Base-by-base conservation (phyloP, 2,888 invertebrate species). In the Bellardia bayeri region DNA sequence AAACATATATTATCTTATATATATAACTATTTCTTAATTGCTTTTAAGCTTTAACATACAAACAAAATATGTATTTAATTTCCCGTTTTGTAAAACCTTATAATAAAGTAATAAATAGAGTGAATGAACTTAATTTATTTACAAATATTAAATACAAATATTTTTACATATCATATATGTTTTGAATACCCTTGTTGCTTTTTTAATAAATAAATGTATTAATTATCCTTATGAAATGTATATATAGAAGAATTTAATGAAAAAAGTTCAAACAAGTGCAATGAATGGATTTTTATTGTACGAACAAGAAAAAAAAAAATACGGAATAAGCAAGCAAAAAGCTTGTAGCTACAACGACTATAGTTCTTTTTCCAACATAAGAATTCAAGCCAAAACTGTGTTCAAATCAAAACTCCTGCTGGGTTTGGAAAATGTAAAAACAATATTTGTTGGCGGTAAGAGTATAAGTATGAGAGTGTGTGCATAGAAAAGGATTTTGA, bases 321-420 rank as follows among this genome's bases (percentile, higher is more conserved):
- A 54, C 14, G 51, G 8, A 14, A 51, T 16, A 54, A 14, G 9
- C n/a, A 16, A 71, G 45, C 42, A 40, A 71, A 83, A 71, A 63
- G 23, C 23, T n/a, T 79, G 33, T 54, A 16, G 42, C 13, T 66
- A 66, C 54, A 71, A 71, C 42, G 16, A 54, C 30, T 37, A 68
- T 61, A 68, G 23, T 58, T 56, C 58, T 23, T 63, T 64, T 61
- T 3, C 30, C 23, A 74, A 61, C 76, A 80, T 54, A 68, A 75
- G 76, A 69, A 64, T 63, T 82, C 30, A 75, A 71, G 74, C 82
- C 85, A 87, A 74, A 85, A 82, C 81, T 54, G 66, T 87, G 87
- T 87, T 84, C 74, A 68, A 87, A 79, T 87, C 85, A 75, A 69
- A 82, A 82, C 82, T 87, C 87, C 85, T 75, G 87, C 87, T 87